Evolutionary conservation across 2,888 invertebrate genomes (phyloP).

Genomic region (Athalia circularis): DNA sequence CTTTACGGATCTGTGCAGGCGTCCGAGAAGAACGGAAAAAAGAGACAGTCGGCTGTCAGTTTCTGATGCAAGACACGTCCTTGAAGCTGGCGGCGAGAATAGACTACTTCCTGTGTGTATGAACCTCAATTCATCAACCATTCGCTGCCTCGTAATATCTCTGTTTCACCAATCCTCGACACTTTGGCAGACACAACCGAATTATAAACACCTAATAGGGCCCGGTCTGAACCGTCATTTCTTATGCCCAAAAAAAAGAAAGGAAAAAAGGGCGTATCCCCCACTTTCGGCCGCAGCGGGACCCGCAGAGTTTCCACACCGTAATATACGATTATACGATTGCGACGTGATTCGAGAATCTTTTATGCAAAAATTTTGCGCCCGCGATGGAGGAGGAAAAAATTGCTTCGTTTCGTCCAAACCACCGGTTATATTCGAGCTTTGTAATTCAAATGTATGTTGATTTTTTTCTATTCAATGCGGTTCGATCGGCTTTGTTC

Average conservation of each 20-base stretch:
- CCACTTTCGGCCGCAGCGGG: too few species aligned
- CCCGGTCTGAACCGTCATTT: background rate
- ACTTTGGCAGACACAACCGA: background rate
- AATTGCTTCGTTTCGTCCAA: too few species aligned
- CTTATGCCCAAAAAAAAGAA: background rate
- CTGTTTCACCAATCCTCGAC: conserved; percentile 20
- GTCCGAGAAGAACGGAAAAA: conserved; percentile 13
- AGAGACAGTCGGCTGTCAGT: background rate
- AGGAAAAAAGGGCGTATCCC: too few species aligned
- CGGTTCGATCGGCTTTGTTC: background rate
- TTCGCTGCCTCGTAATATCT: conserved; percentile 18
- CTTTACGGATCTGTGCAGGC: background rate
- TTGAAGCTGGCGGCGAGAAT: conserved; percentile 44
- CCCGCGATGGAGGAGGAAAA: too few species aligned
- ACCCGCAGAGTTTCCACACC: too few species aligned
- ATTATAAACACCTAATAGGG: background rate
- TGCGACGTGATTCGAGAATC: too few species aligned
- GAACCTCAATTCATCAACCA: conserved; percentile 41
- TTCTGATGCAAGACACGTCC: conserved; percentile 45
- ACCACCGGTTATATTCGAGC: too few species aligned
- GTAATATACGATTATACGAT: too few species aligned
- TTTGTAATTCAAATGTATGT: too few species aligned
- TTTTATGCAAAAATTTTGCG: too few species aligned
- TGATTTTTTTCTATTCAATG: too few species aligned
- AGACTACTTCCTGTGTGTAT: conserved; percentile 44